Conservation (phyloP, 1,140 invertebrate species). For the Panulirus ornatus region DNA sequence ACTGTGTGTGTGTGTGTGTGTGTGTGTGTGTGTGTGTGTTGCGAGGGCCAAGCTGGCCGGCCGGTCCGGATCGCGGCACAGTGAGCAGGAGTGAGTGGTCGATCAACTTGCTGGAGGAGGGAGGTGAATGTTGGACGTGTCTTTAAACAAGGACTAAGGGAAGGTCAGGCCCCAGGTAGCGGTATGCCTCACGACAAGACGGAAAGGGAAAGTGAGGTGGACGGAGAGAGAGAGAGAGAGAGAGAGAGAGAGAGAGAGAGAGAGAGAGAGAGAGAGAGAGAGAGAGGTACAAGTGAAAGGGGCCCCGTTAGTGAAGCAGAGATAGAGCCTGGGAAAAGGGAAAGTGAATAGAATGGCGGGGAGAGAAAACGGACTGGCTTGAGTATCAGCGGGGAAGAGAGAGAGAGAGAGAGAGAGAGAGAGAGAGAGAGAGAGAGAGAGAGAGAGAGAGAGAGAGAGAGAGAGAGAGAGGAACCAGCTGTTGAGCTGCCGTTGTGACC, state of each 20-base stretch:
- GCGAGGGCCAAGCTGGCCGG: no score
- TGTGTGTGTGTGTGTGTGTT: not conserved
- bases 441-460: slow-evolving; percentile 55
- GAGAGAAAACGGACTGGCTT: not conserved
- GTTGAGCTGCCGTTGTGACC: not conserved
- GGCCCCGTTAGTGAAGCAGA: not conserved
- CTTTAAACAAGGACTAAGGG: no score
- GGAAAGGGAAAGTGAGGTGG: not conserved
- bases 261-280: not conserved
- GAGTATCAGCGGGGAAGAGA: not conserved
- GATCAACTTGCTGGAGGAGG: not conserved
- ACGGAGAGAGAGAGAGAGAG: slow-evolving; percentile 13
- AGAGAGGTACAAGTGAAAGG: not conserved
- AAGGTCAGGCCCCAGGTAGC: not conserved
- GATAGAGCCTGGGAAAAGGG: not conserved
- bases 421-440: slow-evolving; percentile 49
- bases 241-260: not conserved
- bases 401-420: slow-evolving; percentile 46
- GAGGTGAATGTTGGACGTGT: not conserved
- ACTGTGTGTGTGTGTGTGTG: no score
- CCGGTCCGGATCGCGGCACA: no score
- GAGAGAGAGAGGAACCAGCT: slow-evolving; percentile 18
- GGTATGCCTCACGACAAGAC: not conserved
- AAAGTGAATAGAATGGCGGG: not conserved
- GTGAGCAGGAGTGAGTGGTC: not conserved